These are phyloP conservation scores for Bombus superbus DNA, from an alignment of 1,140 invertebrate species.

Conservation along the genomic window DNA sequence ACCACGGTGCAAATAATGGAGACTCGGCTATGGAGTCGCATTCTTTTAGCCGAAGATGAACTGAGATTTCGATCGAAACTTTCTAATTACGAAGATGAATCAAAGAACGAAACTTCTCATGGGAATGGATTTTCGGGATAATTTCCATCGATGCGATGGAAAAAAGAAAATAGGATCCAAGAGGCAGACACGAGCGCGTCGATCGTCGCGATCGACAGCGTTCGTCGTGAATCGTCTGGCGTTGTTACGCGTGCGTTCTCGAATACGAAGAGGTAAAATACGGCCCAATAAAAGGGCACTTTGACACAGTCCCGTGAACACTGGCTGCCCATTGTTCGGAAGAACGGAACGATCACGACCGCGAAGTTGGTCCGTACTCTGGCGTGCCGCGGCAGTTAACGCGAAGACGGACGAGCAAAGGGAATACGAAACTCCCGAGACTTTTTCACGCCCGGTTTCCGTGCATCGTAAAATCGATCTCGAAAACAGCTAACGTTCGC, in stretches of 20 bases:
- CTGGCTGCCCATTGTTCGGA: conserved; percentile 62
- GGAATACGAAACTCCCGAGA: conserved; percentile 18
- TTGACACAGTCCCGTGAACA: conserved; percentile 61
- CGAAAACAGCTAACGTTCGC: conserved; percentile 3
- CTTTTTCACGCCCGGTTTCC: conserved; percentile 41
- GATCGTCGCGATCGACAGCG: conserved; percentile 51
- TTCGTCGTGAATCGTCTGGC: conserved; percentile 26
- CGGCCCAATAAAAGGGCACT: conserved; percentile 67
- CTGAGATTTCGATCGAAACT: no score
- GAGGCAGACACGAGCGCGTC: conserved; percentile 14
- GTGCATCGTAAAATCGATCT: conserved; percentile 59
- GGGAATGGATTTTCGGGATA: not conserved
- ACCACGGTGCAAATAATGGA: no score
- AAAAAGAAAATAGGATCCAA: not conserved
- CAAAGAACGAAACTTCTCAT: not conserved
- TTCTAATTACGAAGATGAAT: not conserved
- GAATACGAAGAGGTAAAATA: conserved; percentile 64
- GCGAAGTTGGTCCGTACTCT: conserved; percentile 46
- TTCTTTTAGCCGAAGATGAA: no score
- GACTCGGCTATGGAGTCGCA: no score
- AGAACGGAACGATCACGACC: conserved; percentile 49
- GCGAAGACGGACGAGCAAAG: conserved; percentile 38
- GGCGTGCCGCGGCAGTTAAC: conserved; percentile 55
- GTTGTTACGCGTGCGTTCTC: conserved; percentile 59
- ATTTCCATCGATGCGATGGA: not conserved